These are phyloP conservation scores for Cochlearius cochlearius DNA, from an alignment of 2,113 vertebrate species.

Conservation along the genomic window DNA sequence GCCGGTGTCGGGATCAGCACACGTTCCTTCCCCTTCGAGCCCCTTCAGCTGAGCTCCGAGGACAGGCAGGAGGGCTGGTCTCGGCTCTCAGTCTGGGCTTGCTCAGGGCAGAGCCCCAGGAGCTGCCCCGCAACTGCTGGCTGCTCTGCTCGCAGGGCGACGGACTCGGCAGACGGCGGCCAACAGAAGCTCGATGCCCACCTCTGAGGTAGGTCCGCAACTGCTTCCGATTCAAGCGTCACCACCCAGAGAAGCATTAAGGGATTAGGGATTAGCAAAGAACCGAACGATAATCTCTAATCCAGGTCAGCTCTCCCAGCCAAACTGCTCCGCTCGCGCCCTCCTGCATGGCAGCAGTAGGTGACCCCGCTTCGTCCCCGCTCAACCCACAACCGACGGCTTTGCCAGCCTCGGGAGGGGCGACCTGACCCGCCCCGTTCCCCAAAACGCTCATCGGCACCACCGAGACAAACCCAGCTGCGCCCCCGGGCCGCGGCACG, in stretches of 20 bases:
- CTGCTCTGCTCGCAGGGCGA: not conserved
- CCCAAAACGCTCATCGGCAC: not conserved
- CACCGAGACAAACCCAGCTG: not conserved
- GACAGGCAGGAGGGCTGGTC: not conserved
- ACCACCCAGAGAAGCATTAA: not conserved
- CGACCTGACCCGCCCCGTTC: not conserved
- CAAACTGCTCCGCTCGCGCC: not conserved
- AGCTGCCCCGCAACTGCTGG: not conserved
- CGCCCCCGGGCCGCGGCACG: rapidly evolving
- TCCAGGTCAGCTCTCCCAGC: not conserved
- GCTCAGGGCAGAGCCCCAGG: not conserved
- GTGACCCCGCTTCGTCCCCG: rapidly evolving
- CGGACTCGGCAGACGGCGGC: rapidly evolving
- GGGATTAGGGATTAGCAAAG: not conserved
- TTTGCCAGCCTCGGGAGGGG: not conserved
- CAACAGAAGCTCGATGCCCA: rapidly evolving
- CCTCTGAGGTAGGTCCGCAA: not conserved
- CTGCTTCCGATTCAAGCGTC: rapidly evolving
- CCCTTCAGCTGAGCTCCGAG: not conserved
- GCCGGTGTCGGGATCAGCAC: not conserved
- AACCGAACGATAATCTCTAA: not conserved
- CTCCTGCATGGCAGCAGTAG: not conserved
- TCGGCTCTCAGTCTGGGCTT: not conserved
- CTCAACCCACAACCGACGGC: not conserved
- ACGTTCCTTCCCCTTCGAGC: not conserved